Evolutionary conservation across 2,113 vertebrate genomes (phyloP).

Genomic region (Gallinago paraguaiae): DNA sequence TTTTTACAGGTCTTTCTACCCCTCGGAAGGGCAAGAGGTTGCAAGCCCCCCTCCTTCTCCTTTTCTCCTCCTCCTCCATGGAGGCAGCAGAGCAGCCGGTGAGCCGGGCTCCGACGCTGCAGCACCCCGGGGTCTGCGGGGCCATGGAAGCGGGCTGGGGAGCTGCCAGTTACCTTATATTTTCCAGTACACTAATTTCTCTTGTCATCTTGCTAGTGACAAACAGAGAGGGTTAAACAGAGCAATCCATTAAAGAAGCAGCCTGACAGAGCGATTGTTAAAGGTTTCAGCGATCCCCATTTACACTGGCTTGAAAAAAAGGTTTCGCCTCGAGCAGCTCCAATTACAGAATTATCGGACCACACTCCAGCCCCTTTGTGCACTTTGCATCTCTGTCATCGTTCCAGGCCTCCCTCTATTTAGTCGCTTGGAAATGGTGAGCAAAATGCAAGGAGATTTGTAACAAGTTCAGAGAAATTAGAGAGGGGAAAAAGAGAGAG

Average conservation of each 20-base stretch:
- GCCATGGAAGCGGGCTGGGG: neutral
- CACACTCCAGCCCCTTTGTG: slow-evolving; percentile 59
- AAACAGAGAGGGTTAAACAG: slow-evolving; percentile 64
- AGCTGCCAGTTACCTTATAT: slow-evolving; percentile 55
- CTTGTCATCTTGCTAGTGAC: slow-evolving; percentile 60
- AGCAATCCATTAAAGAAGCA: slow-evolving; percentile 58
- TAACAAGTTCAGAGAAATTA: slow-evolving; percentile 68
- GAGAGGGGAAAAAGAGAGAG: neutral
- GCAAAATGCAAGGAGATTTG: slow-evolving; percentile 69
- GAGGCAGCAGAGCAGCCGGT: neutral
- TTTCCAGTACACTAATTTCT: slow-evolving; percentile 61
- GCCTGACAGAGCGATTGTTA: slow-evolving; percentile 37
- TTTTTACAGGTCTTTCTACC: neutral
- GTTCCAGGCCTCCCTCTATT: slow-evolving; percentile 58
- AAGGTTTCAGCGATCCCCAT: slow-evolving; percentile 61
- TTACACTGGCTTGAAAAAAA: slow-evolving; percentile 50
- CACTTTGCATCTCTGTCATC: slow-evolving; percentile 57
- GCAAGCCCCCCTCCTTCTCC: neutral
- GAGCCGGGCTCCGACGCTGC: neutral
- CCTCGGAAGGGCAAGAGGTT: neutral
- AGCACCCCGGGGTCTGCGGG: neutral
- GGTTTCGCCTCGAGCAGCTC: slow-evolving; percentile 33
- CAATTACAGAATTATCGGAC: slow-evolving; percentile 63
- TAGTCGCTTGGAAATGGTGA: slow-evolving; percentile 70
- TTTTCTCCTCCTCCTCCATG: neutral